Base-by-base conservation (phyloP, 1,140 invertebrate species). In the Babylonia areolata region DNA sequence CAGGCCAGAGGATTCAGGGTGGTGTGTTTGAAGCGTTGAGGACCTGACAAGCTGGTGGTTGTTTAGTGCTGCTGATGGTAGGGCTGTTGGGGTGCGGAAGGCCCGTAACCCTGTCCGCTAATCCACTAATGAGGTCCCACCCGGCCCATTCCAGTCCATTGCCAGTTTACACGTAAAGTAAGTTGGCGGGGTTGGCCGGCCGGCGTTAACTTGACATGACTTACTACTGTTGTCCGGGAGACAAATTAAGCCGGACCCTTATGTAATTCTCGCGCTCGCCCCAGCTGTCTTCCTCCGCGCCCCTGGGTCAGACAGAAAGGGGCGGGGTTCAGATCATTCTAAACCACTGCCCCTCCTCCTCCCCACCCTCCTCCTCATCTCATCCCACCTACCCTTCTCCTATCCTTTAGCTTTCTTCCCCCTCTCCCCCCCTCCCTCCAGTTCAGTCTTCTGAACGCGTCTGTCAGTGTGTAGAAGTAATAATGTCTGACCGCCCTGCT, bases 201-300 rank as follows among this genome's bases (percentile, higher is more conserved):
- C 58, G 58, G 58, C 28, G 58, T 64, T 64, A 64, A 79, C 78
- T 6, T 77, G 35, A 37, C 73, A 46, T 79, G 78, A 42, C 46
- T 79, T 42, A 31, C 37, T 31, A 35, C 78, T 79, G 78, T 79
- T 75, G 37, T 35, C 73, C 33, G 1, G 28, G 33, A 37, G 73
- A 75, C 73, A 75, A 75, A 75, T 75, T 75, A 75, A 75, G 73
- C 37, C 33, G 35, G 33, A 9, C 73, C 5, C 73, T 75, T 75
- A 75, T 75, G 73, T 75, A 75, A 75, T 39, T 75, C 73, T 75
- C 73, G 9, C 73, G 58, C 73, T 75, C 33, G 33, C 73, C 73
- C 33, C 37, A 35, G 31, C 73, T 75, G 73, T 39, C 73, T 35
- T 0, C 15, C 33, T 17, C 12, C 58, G 15, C 58, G 9, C 58